Conservation (phyloP, 1,140 invertebrate species). For the Hylyphantes graminicola region DNA sequence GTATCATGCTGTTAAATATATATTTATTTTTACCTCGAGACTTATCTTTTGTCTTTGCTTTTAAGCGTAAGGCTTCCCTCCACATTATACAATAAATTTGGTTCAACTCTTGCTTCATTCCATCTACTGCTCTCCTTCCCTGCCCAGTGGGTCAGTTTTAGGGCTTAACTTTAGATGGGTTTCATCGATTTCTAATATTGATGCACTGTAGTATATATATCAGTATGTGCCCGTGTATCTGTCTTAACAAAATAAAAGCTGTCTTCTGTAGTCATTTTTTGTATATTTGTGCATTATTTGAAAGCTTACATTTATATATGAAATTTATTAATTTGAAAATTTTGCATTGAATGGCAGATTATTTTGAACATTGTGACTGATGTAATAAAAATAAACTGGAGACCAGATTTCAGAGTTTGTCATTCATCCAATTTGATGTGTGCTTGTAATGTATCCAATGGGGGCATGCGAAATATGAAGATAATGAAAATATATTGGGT, state of each 20-base stretch:
- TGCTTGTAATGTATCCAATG: too few species aligned
- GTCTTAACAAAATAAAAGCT: constrained; percentile 54
- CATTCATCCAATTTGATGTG: background rate
- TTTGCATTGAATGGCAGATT: constrained; percentile 46
- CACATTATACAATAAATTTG: too few species aligned
- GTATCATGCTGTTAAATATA: constrained; percentile 51
- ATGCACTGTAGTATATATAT: constrained; percentile 60
- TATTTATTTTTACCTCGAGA: constrained; percentile 49
- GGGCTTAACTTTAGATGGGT: constrained; percentile 47
- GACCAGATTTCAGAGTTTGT: constrained; percentile 34
- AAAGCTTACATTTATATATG: constrained; percentile 47
- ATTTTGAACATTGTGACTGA: constrained; percentile 51
- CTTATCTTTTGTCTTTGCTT: constrained; percentile 2
- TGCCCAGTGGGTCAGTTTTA: constrained; percentile 18
- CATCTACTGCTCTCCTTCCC: background rate
- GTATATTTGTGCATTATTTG: constrained; percentile 53
- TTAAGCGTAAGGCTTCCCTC: background rate
- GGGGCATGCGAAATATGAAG: too few species aligned
- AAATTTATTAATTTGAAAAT: constrained; percentile 33
- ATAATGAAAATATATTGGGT: too few species aligned
- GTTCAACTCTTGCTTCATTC: background rate
- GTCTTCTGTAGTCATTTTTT: constrained; percentile 58
- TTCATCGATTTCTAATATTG: constrained; percentile 57
- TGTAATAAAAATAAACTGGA: constrained; percentile 51
- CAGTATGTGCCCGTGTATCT: constrained; percentile 55